Evolutionary conservation across 2,888 invertebrate species (phyloP), one percentile per base, ranked within the genome.

Genomic region (Lasioglossum vierecki): DNA sequence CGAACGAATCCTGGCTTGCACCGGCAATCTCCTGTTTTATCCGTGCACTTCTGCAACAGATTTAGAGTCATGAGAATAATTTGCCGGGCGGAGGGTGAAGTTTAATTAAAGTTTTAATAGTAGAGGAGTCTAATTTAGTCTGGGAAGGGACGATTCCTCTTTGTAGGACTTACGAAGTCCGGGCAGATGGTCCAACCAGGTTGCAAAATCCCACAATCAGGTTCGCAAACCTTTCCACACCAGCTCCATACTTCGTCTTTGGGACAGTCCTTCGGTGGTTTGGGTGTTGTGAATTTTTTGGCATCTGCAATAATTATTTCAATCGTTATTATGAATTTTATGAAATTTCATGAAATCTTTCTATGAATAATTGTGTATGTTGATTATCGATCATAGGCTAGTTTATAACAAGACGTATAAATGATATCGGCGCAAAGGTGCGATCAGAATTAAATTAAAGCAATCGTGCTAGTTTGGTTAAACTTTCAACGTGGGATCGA

Each of bases 181-280:
- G 76, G 76, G 49, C 76, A 76, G 35, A 76, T 6, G 8, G 76
- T 76, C 46, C 63, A 76, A 35, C 46, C 46, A 30, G 66, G 66
- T 35, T 76, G 63, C 0, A 66, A n/a, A 15, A 76, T 68, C 3
- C 35, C n/a, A 8, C 76, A 76, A 49, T 46, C 46, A n/a, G 46
- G 15, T 1, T 76, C 76, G 46, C 76, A 76, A 15, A 4, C 35
- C 15, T 66, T 66, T 13, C 66, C 76, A n/a, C 76, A 76, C 66
- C 66, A 66, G 1, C n/a, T 68, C 66, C 76, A 76, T 9, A 49
- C 46, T 35, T 76, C 76, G 46, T 66, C 35, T 4, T 15, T 22
- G 0, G 76, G 76, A 9, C 76, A 76, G 4, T 49, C 46, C 35
- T 76, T 76, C 49, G 46, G 57, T 2, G 75, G 75, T 8, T 26